Conservation (phyloP, 2,888 invertebrate genomes). For the Erebia epiphron region DNA sequence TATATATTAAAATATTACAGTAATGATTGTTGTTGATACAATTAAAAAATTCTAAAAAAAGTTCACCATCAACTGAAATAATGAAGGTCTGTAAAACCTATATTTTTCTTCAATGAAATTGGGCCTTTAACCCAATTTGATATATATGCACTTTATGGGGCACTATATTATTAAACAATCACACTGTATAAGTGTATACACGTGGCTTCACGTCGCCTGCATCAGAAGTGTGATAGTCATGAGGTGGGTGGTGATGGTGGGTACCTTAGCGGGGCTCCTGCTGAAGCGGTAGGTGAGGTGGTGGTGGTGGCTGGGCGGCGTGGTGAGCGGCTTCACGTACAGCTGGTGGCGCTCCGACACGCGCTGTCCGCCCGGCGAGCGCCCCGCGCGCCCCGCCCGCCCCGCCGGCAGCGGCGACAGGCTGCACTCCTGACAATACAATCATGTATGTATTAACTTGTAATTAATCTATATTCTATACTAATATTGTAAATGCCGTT, state of each 20-base stretch:
- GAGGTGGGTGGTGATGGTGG: neutral
- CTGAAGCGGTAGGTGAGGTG: conserved; percentile 91
- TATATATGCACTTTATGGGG: no score
- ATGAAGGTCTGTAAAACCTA: no score
- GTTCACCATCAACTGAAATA: no score
- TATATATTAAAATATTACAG: neutral
- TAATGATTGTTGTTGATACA: no score
- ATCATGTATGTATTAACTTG: neutral
- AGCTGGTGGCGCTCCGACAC: conserved; percentile 81
- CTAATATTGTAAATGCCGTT: no score
- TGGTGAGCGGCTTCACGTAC: conserved; percentile 75
- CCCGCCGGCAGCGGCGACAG: conserved; percentile 87
- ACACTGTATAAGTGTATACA: no score
- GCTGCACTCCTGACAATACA: conserved; percentile 61
- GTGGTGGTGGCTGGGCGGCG: conserved; percentile 76
- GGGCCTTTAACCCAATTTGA: no score
- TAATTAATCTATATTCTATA: no score
- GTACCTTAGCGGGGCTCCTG: conserved; percentile 93
- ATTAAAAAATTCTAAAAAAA: no score
- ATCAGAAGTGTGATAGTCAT: neutral
- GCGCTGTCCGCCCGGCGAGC: conserved; percentile 69
- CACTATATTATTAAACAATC: no score
- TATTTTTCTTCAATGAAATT: no score
- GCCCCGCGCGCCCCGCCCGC: conserved; percentile 83
- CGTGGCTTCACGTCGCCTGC: no score